Evolutionary conservation across 1,140 invertebrate genomes (phyloP).

Genomic region (Pissodes strobi): DNA sequence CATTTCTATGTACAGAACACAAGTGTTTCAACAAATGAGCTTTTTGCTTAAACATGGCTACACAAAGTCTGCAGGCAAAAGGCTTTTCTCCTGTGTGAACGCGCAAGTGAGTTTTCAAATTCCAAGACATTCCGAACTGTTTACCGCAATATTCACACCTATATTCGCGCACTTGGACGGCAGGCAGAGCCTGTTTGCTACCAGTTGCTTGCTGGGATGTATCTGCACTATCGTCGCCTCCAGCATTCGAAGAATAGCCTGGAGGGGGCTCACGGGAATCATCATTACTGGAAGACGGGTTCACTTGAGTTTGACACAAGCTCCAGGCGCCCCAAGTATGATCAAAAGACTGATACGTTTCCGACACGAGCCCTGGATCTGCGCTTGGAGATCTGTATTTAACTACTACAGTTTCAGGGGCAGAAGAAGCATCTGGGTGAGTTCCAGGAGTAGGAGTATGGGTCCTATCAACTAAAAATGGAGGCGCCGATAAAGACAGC

Average conservation of each 20-base stretch:
- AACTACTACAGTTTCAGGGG: constrained; percentile 62
- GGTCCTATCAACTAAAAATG: constrained; percentile 66
- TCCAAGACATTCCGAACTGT: constrained; percentile 89
- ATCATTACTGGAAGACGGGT: constrained; percentile 50
- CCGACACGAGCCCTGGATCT: constrained; percentile 60
- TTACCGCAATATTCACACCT: constrained; percentile 86
- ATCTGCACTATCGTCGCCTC: constrained; percentile 60
- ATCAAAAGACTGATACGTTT: constrained; percentile 53
- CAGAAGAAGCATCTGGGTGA: constrained; percentile 55
- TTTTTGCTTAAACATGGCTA: constrained; percentile 89
- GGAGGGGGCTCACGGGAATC: constrained; percentile 59
- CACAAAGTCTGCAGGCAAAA: constrained; percentile 82
- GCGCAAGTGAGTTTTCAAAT: constrained; percentile 81
- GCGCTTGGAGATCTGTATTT: constrained; percentile 73
- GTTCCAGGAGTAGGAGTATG: constrained; percentile 60
- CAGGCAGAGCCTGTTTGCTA: constrained; percentile 59
- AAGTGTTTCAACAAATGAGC: constrained; percentile 83
- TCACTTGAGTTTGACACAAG: constrained; percentile 66
- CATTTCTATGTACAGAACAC: constrained; percentile 83
- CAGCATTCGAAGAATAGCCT: constrained; percentile 45
- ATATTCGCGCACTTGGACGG: constrained; percentile 73
- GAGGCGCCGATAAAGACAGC: constrained; percentile 70
- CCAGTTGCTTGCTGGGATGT: constrained; percentile 54
- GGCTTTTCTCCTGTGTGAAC: constrained; percentile 87
- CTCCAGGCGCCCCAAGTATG: constrained; percentile 71